A percentile compares a stretch with the other conserved stretches of the same genome.
Conservation (phyloP, 2,888 invertebrate genomes). For the Lasioglossum lativentre region DNA sequence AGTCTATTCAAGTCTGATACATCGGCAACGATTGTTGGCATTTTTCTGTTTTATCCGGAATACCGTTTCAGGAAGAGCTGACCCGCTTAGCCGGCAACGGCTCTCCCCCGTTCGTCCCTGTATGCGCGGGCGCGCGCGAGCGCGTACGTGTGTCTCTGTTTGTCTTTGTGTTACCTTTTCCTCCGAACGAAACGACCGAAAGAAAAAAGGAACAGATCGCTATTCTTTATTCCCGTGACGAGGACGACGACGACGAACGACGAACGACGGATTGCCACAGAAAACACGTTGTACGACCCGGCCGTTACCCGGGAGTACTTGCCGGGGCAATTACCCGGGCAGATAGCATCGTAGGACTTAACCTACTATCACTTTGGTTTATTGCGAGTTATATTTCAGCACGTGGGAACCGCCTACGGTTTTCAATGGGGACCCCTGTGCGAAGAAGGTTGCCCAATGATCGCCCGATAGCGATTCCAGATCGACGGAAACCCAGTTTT, state of each 20-base stretch:
- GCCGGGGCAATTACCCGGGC: conserved; percentile 78
- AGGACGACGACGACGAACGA: conserved; percentile 61
- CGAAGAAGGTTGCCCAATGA: conserved; percentile 83
- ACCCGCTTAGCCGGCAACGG: conserved; percentile 41
- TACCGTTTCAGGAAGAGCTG: conserved; percentile 50
- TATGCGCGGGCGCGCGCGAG: not conserved
- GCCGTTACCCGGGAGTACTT: conserved; percentile 57
- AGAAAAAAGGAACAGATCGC: conserved; percentile 63
- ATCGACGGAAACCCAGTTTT: conserved; percentile 83
- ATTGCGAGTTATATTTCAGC: conserved; percentile 83
- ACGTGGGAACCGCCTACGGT: conserved; percentile 81
- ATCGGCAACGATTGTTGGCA: conserved; percentile 40
- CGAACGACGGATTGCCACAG: conserved; percentile 74
- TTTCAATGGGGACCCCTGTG: conserved; percentile 79
- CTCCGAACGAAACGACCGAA: conserved; percentile 45
- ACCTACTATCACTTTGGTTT: conserved; percentile 83
- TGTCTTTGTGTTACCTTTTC: conserved; percentile 29
- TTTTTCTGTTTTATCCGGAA: conserved; percentile 45
- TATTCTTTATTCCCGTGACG: conserved; percentile 67
- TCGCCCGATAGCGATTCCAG: conserved; percentile 80
- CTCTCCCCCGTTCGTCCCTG: not conserved
- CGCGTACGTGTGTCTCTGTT: not conserved
- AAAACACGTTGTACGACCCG: conserved; percentile 56
- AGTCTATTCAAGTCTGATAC: conserved; percentile 52
- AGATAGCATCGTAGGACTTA: conserved; percentile 82